Percentiles rank a stretch among this genome's conserved stretches.
Conservation (phyloP, 2,113 vertebrate genomes). For the Microcebus lehilahytsara region DNA sequence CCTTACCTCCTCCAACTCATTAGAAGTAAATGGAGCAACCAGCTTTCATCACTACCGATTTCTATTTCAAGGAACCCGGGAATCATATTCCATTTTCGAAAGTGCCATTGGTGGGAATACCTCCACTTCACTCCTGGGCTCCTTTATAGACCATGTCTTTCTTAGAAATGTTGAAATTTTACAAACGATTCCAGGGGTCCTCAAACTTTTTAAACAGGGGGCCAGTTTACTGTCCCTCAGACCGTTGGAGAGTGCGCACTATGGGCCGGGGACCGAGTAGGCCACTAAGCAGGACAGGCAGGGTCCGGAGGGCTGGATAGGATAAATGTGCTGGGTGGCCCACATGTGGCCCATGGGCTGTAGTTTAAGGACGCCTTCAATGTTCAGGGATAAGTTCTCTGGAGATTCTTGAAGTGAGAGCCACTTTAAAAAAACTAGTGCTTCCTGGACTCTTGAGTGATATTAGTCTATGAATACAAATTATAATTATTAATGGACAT, state of each 20-base stretch:
- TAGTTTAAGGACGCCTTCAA: neutral
- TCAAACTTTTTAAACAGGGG: too few species aligned
- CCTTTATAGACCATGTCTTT: neutral
- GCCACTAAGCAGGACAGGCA: too few species aligned
- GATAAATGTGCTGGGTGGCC: too few species aligned
- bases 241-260: too few species aligned
- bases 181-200: neutral
- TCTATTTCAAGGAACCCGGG: neutral
- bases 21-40: conserved; percentile 26
- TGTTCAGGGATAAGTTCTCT: neutral
- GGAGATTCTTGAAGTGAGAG: neutral
- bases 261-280: too few species aligned
- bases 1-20: neutral
- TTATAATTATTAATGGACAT: neutral
- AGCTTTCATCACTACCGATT: neutral
- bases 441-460: neutral
- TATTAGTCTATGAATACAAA: neutral
- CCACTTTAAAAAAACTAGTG: neutral
- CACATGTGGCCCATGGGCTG: too few species aligned
- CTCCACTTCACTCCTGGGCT: neutral
- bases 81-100: conserved; percentile 42
- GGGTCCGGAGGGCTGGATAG: too few species aligned
- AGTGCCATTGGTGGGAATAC: neutral
- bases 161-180: conserved; percentile 2
- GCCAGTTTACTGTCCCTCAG: too few species aligned